Base-by-base conservation (phyloP, 2,797 vertebrate genomes). In the Uromys caudimaculatus region DNA sequence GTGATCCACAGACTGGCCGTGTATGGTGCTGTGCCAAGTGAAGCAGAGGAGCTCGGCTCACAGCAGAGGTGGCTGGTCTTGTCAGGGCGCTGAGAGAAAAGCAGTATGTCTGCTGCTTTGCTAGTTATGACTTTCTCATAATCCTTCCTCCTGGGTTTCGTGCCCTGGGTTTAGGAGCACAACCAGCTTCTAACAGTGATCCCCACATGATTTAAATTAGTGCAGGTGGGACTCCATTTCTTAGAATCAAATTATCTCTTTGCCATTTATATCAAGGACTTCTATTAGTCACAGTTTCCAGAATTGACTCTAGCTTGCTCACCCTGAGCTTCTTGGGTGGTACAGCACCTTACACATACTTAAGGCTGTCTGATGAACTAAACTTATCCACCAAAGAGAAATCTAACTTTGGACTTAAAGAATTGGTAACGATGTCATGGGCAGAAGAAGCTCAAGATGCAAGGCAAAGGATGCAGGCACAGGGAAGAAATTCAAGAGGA, bases 161-260 rank as follows among this genome's bases (percentile, higher is more conserved):
- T 69, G 50, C 17, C 52, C 75, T 79, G n/a, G 47, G 38, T 79
- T 92, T 52, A 94, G 58, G n/a, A 89, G n/a, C 85, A 89, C 78
- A 75, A 87, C 23, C 32, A 62, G 56, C 52, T 92, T 93, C 89
- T 93, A 71, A 38, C 2, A 87, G 56, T 69, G 92, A 86, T 35
- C n/a, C 10, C 35, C 12, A 60, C 14, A 71, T 78, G 88, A 95
- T 56, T 89, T 91, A 93, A 95, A 75, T 93, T 89, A 90, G 64
- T 23, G 91, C 79, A 88, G 60, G 50, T 60, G 44, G 47, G 27
- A 67, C 19, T 92, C 60, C 64, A 93, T 50, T 95, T 85, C 90
- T 89, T 87, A 64, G 47, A 93, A 84, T 81, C 84, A 76, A 67
- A 86, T 54, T 62, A 94, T 88, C 58, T 69, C 76, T 23, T 35